Percentiles rank a stretch among this genome's conserved stretches.
phyloP scores from a whole-genome alignment of 1,140 invertebrate genomes.

The Drosophila punjabiensis region DNA sequence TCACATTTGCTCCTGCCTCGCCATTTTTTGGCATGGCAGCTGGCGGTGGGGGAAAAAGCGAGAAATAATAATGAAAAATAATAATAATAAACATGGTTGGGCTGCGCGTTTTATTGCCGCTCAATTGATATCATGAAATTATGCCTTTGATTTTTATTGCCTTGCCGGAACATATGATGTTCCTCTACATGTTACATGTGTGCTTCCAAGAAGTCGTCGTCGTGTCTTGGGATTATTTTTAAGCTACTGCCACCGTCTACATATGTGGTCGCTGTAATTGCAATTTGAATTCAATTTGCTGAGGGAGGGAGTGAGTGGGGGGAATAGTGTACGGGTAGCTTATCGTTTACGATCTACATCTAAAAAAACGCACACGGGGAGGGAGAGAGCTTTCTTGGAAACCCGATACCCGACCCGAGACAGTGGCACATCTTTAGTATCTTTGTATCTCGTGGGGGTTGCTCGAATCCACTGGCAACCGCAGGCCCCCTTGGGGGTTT shows the following conservation, averaged over 20 bases:
- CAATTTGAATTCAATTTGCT: constrained; percentile 57
- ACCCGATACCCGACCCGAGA: constrained; percentile 27
- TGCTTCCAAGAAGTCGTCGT: constrained; percentile 32
- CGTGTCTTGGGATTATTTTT: constrained; percentile 62
- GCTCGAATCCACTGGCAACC: constrained; percentile 36
- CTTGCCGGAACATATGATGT: constrained; percentile 78
- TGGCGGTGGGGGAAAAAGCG: constrained; percentile 18
- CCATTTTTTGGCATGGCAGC: constrained; percentile 24
- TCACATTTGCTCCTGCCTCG: constrained; percentile 41
- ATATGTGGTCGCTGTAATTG: constrained; percentile 60
- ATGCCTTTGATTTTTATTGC: constrained; percentile 85
- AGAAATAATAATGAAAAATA: constrained; percentile 61
- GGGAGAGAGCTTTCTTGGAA: constrained; percentile 33
- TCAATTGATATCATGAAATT: constrained; percentile 81
- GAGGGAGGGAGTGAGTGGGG: constrained; percentile 2
- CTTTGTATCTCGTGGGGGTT: constrained; percentile 15
- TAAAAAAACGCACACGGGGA: not conserved
- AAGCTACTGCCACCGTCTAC: constrained; percentile 37
- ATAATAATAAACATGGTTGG: constrained; percentile 78
- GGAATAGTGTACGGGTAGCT: constrained; percentile 24
- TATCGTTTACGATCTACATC: constrained; percentile 49
- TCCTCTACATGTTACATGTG: constrained; percentile 32
- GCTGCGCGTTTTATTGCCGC: constrained; percentile 69
- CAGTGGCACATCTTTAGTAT: constrained; percentile 2
- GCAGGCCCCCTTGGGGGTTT: constrained; percentile 7